Conservation (phyloP, 2,888 invertebrate species). For the Labia minor region DNA sequence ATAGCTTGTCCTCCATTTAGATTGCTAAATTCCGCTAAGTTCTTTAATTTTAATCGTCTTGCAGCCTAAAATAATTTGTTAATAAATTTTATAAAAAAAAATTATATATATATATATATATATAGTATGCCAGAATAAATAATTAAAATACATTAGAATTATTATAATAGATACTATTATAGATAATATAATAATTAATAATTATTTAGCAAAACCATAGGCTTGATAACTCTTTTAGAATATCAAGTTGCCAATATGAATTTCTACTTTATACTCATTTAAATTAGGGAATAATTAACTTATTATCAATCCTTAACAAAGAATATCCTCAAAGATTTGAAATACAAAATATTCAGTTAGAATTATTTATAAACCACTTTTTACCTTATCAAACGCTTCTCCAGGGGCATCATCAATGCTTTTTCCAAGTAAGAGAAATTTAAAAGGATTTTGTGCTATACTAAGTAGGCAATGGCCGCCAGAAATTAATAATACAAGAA, state of each 20-base stretch:
- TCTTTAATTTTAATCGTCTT: conserved; percentile 68
- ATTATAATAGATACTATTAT: too few species aligned
- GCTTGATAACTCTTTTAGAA: too few species aligned
- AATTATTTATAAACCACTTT: too few species aligned
- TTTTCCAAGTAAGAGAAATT: conserved; percentile 70
- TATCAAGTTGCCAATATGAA: too few species aligned
- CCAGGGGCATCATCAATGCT: conserved; percentile 82
- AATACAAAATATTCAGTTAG: too few species aligned
- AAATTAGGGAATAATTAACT: too few species aligned
- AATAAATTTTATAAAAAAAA: conserved; percentile 2
- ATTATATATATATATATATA: too few species aligned
- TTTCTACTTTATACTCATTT: too few species aligned
- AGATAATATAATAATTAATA: too few species aligned
- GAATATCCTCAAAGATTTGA: too few species aligned
- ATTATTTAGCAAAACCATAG: too few species aligned
- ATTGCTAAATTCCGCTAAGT: conserved; percentile 58
- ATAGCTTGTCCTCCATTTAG: conserved; percentile 77
- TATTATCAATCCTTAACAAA: too few species aligned
- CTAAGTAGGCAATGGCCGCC: conserved; percentile 85
- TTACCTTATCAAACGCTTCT: conserved; percentile 84
- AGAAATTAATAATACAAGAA: conserved; percentile 76
- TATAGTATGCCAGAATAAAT: neutral
- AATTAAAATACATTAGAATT: conserved; percentile 16
- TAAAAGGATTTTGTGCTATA: conserved; percentile 58
- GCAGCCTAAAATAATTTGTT: conserved; percentile 46